Evolutionary conservation across 2,888 invertebrate genomes (phyloP), one percentile per base, ranked within the genome.

Genomic region (Tolmerus cingulatus): DNA sequence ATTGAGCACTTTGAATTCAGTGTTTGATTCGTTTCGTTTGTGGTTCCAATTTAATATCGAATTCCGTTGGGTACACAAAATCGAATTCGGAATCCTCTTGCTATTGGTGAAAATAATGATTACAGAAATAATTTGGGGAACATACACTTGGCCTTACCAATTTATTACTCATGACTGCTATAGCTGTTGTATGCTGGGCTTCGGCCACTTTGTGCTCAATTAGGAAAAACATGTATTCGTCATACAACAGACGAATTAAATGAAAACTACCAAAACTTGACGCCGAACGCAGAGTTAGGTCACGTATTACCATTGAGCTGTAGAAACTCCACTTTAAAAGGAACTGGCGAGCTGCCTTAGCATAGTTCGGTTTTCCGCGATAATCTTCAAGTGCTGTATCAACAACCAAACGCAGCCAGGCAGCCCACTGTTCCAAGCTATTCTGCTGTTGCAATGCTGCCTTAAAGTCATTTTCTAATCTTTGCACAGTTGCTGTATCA

Each of bases 221-320:
- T 90, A 99, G 94, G 93, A 98, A 99, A 93, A 98, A 98, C 97
- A 99, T 99, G 93, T 99, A 99, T 93, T 99, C 99, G 93, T 99
- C 99, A 93, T 98, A 99, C 87, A 99, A 95, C 91, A 99, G 94
- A 77, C 99, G 96, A 91, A 99, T 97, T 90, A 99, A 95, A 93
- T 99, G 99, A 94, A 99, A 99, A 89, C 98, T 98, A 86, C 99
- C 99, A 93, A 99, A 99, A 93, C 98, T 98, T 30, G 98, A 97
- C 57, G 99, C 99, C 88, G 98, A 98, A 90, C 98, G 94, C 89
- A 99, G 94, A 76, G 99, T 99, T 89, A 99, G 95, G 93, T 99
- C 99, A 79, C 99, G 95, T 90, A 99, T 99, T 87, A 99, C 98
- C 96, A 99, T 98, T 87, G 99, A 99, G 92, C 98, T 97, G 92